Evolutionary conservation across 2,113 vertebrate species (phyloP).

Genomic region (Progne subis): DNA sequence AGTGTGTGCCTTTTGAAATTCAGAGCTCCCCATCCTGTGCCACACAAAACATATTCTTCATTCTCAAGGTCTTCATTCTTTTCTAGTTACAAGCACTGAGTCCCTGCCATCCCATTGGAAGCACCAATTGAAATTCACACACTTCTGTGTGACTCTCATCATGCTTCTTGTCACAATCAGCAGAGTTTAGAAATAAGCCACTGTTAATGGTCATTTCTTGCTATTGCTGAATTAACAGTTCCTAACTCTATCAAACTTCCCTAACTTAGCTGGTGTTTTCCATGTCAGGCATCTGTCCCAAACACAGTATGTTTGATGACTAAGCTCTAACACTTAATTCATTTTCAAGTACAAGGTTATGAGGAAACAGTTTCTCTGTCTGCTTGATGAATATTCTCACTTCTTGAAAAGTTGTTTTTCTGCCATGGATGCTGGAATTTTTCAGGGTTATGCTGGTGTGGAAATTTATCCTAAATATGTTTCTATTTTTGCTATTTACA

Average conservation of each 20-base stretch:
- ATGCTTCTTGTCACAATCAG: neutral
- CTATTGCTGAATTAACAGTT: neutral
- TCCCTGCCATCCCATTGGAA: neutral
- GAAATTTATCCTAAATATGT: neutral
- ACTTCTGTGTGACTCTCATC: neutral
- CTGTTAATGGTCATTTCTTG: neutral
- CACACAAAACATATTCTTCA: neutral
- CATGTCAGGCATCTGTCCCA: neutral
- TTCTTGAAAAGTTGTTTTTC: neutral
- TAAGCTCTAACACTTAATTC: neutral
- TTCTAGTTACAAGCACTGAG: neutral
- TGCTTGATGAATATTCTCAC: neutral
- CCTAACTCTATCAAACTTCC: neutral
- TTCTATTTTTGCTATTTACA: neutral
- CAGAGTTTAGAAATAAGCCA: neutral
- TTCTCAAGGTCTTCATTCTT: neutral
- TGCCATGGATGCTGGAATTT: neutral
- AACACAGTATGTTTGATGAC: neutral
- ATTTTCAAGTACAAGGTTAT: neutral
- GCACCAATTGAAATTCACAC: neutral
- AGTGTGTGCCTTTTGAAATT: neutral
- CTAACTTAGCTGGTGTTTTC: neutral
- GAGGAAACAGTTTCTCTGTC: neutral
- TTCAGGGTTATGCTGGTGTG: neutral
- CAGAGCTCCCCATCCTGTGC: neutral